Conservation (phyloP, 2,113 vertebrate species). For the Nothobranchius kuhntae region DNA sequence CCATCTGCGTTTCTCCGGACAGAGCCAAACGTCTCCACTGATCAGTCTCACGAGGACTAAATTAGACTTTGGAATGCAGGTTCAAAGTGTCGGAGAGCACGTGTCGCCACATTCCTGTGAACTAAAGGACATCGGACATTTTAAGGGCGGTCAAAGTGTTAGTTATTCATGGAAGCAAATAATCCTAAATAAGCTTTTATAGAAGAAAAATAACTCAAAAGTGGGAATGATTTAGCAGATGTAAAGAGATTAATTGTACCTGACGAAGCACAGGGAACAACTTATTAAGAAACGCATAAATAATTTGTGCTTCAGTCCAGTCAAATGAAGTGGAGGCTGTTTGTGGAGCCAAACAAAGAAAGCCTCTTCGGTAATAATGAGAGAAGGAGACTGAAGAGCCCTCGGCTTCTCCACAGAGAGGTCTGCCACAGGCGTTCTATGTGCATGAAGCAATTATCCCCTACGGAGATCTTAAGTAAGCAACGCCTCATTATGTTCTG, state of each 20-base stretch:
- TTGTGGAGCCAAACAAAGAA: constrained; percentile 13
- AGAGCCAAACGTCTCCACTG: constrained; percentile 9
- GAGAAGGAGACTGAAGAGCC: constrained; percentile 24
- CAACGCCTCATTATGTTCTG: constrained; percentile 20
- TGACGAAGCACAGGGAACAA: not conserved
- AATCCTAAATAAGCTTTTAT: not conserved
- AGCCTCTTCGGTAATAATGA: constrained; percentile 49
- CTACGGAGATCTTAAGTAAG: constrained; percentile 23
- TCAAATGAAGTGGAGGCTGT: constrained; percentile 22
- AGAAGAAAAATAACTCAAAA: not conserved
- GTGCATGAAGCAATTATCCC: constrained; percentile 23
- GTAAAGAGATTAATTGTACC: no score
- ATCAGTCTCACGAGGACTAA: constrained; percentile 4
- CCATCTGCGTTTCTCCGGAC: not conserved
- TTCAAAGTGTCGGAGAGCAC: constrained; percentile 40
- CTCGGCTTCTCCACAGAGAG: constrained; percentile 27
- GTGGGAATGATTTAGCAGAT: no score
- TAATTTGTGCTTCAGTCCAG: constrained; percentile 14
- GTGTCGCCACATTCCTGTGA: not conserved
- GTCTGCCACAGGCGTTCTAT: constrained; percentile 18
- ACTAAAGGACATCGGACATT: not conserved
- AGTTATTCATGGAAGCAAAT: not conserved
- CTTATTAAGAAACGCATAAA: not conserved
- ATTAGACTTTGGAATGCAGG: constrained; percentile 35
- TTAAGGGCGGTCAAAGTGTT: not conserved